Percentiles rank a stretch among this genome's conserved stretches.
phyloP scores from a whole-genome alignment of 2,797 vertebrate species.

The Acanthornis magna region DNA sequence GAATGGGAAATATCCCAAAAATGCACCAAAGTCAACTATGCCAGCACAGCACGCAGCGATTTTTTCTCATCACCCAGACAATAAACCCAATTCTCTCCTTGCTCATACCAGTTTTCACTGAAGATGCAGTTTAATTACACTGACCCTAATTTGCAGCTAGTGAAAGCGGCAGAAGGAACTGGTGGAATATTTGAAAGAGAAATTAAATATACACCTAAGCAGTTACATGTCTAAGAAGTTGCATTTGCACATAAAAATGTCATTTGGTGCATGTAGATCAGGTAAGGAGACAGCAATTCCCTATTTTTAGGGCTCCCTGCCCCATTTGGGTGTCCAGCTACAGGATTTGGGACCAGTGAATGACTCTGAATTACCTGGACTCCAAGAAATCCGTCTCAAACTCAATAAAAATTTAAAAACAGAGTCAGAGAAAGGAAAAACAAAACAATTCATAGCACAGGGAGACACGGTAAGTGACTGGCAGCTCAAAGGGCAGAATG shows the following conservation, averaged over 20 bases:
- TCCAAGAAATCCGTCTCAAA: not conserved
- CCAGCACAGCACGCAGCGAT: not conserved
- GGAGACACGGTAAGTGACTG: not conserved
- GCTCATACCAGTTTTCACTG: not conserved
- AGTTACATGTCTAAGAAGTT: not conserved
- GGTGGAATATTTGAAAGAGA: not conserved
- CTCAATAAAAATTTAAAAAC: not conserved
- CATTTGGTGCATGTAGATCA: not conserved
- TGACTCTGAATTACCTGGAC: not conserved
- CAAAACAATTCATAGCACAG: not conserved
- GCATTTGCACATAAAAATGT: not conserved
- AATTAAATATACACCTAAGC: not conserved
- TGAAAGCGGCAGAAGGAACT: not conserved
- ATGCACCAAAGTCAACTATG: not conserved
- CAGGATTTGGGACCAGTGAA: not conserved
- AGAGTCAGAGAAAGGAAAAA: not conserved
- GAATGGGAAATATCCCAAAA: slow-evolving; percentile 22
- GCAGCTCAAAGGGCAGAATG: not conserved
- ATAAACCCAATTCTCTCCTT: not conserved
- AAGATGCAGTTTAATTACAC: not conserved
- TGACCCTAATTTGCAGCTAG: not conserved
- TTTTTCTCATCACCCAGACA: not conserved
- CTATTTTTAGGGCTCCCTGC: not conserved
- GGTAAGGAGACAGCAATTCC: not conserved
- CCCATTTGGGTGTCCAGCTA: not conserved